A percentile compares a stretch with the other conserved stretches of the same genome.
phyloP scores from a whole-genome alignment of 2,113 vertebrate species.

The Eira barbara region DNA sequence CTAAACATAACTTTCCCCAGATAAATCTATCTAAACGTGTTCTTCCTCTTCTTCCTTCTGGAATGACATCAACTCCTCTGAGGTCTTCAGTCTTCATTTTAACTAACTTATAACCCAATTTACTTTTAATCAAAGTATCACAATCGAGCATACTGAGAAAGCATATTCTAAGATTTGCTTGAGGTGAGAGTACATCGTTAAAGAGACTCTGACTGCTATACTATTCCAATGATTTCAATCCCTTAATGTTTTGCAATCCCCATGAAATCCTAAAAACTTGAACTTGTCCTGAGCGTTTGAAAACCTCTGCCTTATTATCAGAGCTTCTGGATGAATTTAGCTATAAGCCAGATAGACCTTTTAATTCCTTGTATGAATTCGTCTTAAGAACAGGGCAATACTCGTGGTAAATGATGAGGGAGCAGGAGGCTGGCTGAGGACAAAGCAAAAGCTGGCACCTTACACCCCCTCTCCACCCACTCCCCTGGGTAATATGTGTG shows the following conservation, averaged over 20 bases:
- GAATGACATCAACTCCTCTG: background rate
- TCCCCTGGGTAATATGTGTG: too few species aligned
- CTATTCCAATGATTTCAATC: slow-evolving; percentile 14
- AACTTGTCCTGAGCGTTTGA: background rate
- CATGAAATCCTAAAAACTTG: slow-evolving; percentile 12
- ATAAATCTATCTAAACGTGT: slow-evolving; percentile 8
- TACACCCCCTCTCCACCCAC: too few species aligned
- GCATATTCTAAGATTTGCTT: background rate
- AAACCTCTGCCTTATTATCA: slow-evolving; percentile 42
- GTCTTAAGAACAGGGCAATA: background rate
- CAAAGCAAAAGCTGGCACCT: too few species aligned
- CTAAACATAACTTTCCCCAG: background rate
- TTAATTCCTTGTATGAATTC: background rate
- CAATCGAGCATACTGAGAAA: slow-evolving; percentile 15
- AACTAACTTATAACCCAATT: slow-evolving; percentile 37
- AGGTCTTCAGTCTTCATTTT: background rate
- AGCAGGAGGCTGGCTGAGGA: too few species aligned
- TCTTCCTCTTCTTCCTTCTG: background rate
- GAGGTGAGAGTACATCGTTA: background rate
- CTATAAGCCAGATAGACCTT: background rate
- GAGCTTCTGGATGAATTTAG: background rate
- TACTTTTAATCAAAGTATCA: slow-evolving; percentile 30
- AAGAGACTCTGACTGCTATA: background rate
- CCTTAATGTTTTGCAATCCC: background rate
- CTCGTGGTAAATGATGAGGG: background rate